Base-by-base conservation (phyloP, 1,140 invertebrate genomes). In the Palaemon carinicauda region DNA sequence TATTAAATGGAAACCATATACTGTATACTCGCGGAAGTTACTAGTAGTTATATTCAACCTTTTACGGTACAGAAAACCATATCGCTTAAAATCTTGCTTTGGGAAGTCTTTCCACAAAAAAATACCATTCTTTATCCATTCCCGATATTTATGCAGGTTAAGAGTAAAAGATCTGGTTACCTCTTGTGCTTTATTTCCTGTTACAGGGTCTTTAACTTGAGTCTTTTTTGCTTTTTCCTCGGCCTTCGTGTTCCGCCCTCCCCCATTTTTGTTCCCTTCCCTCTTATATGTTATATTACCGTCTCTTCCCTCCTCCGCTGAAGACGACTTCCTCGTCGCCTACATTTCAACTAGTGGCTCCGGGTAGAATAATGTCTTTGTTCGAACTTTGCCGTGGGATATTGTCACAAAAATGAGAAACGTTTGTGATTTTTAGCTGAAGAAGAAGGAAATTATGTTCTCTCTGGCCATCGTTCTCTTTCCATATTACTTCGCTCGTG, bases 351-450 rank as follows among this genome's bases (percentile, higher is more conserved):
- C 24, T 41, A 75, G 73, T 75, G 73, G 51, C 73, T 69, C 14
- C 15, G 33, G 12, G 19, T 21, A 75, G 73, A 75, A 75, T 75
- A 75, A 75, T 50, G 73, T 75, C 73, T 75, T 75, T 75, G 73
- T 75, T 75, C 19, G 14, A 75, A 50, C 29, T 31, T 75, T 50
- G 73, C 73, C 33, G 29, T 21, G 73, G 73, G 73, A 50, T 75
- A 75, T 75, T 75, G 73, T 75, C 73, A 75, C 73, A 75, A 75
- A 75, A 75, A 75, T 75, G 73, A 75, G 73, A 75, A 75, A n/a
- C 73, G 73, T 75, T 75, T 75, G 73, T 75, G 73, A 75, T 75
- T 75, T 75, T 75, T 75, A 75, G 15, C 29, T 27, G 14, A 75
- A 14, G 33, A 75, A 31, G 73, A 75, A 75, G 73, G 73, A 75